Percentiles rank a stretch among this genome's conserved stretches.
phyloP scores from a whole-genome alignment of 2,888 invertebrate species.

The Philhelius pedissequus region DNA sequence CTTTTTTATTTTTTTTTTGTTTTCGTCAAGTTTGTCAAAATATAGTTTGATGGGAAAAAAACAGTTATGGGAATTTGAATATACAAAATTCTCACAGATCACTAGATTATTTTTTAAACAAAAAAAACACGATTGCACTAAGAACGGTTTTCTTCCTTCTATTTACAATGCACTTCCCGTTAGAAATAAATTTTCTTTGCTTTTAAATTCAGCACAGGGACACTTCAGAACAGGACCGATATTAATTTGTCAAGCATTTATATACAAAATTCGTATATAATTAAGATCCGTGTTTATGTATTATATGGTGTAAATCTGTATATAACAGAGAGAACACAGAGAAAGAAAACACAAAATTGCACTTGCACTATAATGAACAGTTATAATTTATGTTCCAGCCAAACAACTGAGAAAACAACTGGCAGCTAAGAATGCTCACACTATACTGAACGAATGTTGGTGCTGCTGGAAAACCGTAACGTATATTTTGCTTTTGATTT shows the following conservation, averaged over 20 bases:
- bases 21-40: conserved; percentile 35
- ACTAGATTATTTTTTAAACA: conserved; percentile 22
- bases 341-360: conserved; percentile 61
- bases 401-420: conserved; percentile 52
- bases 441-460: conserved; percentile 61
- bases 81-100: conserved; percentile 30
- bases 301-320: conserved; percentile 56
- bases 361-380: conserved; percentile 66
- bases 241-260: conserved; percentile 41
- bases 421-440: conserved; percentile 65
- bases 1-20: conserved; percentile 69
- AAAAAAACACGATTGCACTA: conserved; percentile 45
- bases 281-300: conserved; percentile 11
- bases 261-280: conserved; percentile 48
- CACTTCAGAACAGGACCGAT: conserved; percentile 58
- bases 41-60: conserved; percentile 27
- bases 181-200: conserved; percentile 14
- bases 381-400: conserved; percentile 37
- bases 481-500: conserved; percentile 66
- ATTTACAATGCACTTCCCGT: conserved; percentile 42
- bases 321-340: conserved; percentile 61
- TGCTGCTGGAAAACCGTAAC: conserved; percentile 64
- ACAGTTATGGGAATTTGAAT: conserved; percentile 33
- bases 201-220: conserved; percentile 38
- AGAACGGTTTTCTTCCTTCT: conserved; percentile 33